Conservation (phyloP, 2,113 vertebrate species). For the Tetraodon nigroviridis region DNA sequence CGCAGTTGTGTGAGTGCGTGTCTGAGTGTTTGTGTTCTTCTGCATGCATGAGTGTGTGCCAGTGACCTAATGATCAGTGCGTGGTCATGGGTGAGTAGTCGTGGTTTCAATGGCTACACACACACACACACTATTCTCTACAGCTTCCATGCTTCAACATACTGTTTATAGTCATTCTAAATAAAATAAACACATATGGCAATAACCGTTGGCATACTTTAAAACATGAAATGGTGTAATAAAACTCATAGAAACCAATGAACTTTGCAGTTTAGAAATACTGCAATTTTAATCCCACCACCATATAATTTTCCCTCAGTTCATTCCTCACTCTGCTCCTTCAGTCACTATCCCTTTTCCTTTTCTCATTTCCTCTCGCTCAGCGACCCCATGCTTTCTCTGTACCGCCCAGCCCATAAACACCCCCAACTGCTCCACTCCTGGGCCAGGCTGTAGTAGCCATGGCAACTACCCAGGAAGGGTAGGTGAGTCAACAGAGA, state of each 20-base stretch:
- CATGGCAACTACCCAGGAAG: slow-evolving; percentile 51
- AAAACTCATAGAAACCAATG: slow-evolving; percentile 9
- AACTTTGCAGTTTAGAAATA: slow-evolving; percentile 18
- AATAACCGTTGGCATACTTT: slow-evolving; percentile 27
- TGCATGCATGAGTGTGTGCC: slow-evolving; percentile 54
- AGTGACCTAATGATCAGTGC: slow-evolving; percentile 53
- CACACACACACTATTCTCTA: slow-evolving; percentile 9
- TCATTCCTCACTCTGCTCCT: not conserved
- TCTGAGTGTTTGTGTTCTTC: slow-evolving; percentile 24
- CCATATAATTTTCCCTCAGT: slow-evolving; percentile 18
- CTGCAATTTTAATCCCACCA: slow-evolving; percentile 16
- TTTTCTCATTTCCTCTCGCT: slow-evolving; percentile 22
- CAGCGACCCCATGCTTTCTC: slow-evolving; percentile 2
- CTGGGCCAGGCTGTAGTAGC: slow-evolving; percentile 35
- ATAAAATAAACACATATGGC: slow-evolving; percentile 34
- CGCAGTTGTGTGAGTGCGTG: slow-evolving; percentile 25
- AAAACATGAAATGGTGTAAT: slow-evolving; percentile 8
- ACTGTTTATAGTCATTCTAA: slow-evolving; percentile 35
- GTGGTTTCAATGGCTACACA: slow-evolving; percentile 41
- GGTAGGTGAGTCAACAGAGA: slow-evolving; percentile 54
- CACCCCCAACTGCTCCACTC: slow-evolving; percentile 48
- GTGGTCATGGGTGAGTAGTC: slow-evolving; percentile 58
- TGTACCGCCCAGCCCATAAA: slow-evolving; percentile 8
- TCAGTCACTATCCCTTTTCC: slow-evolving; percentile 16
- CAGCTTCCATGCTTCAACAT: slow-evolving; percentile 11